Percentiles rank a stretch among this genome's conserved stretches.
phyloP scores from a whole-genome alignment of 2,888 invertebrate species.

The Sisyra terminalis region DNA sequence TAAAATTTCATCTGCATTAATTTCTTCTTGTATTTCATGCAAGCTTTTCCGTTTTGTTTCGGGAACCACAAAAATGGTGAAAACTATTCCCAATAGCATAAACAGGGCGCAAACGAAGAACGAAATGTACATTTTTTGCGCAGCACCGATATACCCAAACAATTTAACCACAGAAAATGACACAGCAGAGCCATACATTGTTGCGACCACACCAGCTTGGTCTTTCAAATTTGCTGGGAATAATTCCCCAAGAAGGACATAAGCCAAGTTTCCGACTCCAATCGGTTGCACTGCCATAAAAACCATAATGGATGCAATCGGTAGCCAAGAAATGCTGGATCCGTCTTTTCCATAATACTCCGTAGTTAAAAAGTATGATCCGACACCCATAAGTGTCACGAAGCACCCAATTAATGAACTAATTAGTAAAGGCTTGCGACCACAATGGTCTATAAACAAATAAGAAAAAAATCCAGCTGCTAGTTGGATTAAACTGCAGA shows the following conservation, averaged over 20 bases:
- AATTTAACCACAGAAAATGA: conserved; percentile 24
- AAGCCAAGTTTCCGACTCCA: conserved; percentile 33
- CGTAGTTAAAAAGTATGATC: conserved; percentile 11
- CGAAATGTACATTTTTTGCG: conserved; percentile 19
- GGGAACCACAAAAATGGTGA: conserved; percentile 20
- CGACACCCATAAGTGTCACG: conserved; percentile 24
- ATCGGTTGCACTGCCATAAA: conserved; percentile 33
- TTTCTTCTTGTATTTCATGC: conserved; percentile 20
- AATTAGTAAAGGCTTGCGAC: conserved; percentile 43
- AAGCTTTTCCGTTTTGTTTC: conserved; percentile 26
- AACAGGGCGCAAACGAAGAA: conserved; percentile 20
- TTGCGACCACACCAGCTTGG: conserved; percentile 29
- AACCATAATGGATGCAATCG: conserved; percentile 28
- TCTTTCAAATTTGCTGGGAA: conserved; percentile 30
- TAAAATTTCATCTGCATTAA: neutral
- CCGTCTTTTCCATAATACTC: conserved; percentile 13
- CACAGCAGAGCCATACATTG: conserved; percentile 25
- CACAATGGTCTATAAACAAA: conserved; percentile 42
- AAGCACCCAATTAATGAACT: conserved; percentile 32
- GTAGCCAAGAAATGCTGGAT: conserved; percentile 28
- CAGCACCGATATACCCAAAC: conserved; percentile 19
- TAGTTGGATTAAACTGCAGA: conserved; percentile 38
- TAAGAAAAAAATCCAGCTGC: conserved; percentile 37
- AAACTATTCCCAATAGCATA: conserved; percentile 15
- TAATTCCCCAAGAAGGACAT: conserved; percentile 28